Conservation (phyloP, 2,888 invertebrate species). For the Saturnia pavonia region DNA sequence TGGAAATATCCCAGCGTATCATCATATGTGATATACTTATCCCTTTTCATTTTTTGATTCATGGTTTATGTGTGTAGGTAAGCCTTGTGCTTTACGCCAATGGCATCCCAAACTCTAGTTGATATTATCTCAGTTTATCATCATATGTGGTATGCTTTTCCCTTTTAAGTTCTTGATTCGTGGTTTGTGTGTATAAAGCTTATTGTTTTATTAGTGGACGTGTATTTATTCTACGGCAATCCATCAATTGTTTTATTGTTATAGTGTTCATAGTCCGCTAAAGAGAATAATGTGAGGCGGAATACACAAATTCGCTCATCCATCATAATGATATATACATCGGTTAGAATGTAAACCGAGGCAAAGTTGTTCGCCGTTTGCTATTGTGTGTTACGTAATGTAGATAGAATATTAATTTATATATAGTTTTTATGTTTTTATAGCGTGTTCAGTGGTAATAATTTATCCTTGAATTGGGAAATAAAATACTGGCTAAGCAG, state of each 20-base stretch:
- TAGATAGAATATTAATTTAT: neutral
- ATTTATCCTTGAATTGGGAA: neutral
- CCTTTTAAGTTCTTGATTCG: neutral
- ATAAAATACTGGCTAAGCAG: neutral
- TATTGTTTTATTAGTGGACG: neutral
- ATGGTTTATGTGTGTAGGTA: neutral
- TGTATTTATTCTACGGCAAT: conserved; percentile 32
- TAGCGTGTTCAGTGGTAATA: neutral
- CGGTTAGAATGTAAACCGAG: conserved; percentile 28
- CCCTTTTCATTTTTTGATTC: neutral
- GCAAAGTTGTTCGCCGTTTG: neutral
- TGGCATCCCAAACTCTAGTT: no score
- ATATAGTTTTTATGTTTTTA: neutral
- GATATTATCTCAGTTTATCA: neutral
- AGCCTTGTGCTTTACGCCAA: neutral
- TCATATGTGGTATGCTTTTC: neutral
- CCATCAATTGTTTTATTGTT: conserved; percentile 50
- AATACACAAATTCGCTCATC: conserved; percentile 42
- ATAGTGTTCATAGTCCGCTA: conserved; percentile 44
- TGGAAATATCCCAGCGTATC: neutral
- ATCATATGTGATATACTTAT: neutral
- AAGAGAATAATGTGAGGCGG: conserved; percentile 43
- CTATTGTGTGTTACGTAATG: no score
- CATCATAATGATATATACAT: conserved; percentile 28
- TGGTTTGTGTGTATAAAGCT: neutral